These are phyloP conservation scores for Lordiphosa clarofinis DNA, from an alignment of 1,140 invertebrate genomes.

Conservation along the genomic window DNA sequence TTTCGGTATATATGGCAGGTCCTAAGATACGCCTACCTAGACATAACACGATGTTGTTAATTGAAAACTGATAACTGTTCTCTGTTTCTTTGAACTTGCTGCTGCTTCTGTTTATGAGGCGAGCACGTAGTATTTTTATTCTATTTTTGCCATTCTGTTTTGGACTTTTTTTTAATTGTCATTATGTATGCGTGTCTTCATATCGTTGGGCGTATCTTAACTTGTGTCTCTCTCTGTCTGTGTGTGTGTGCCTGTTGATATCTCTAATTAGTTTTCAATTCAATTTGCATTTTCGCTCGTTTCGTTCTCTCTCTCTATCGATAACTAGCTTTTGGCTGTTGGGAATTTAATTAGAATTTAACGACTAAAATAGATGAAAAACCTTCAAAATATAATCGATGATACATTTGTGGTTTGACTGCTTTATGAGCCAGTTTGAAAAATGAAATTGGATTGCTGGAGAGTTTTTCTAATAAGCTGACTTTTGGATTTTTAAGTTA, in stretches of 20 bases:
- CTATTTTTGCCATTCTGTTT: constrained; percentile 27
- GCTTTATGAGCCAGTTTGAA: too few species aligned
- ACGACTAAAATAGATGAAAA: constrained; percentile 27
- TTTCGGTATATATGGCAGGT: constrained; percentile 25
- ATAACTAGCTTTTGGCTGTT: constrained; percentile 11
- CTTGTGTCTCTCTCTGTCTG: constrained; percentile 15
- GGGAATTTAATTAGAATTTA: constrained; percentile 55
- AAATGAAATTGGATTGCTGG: neutral
- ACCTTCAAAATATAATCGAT: too few species aligned
- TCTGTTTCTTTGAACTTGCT: constrained; percentile 36
- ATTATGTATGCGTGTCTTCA: constrained; percentile 65
- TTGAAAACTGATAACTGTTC: constrained; percentile 73
- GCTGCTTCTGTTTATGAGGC: constrained; percentile 51
- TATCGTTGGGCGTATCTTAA: constrained; percentile 49
- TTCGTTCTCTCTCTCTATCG: constrained; percentile 3
- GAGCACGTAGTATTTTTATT: constrained; percentile 24
- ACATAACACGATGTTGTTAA: constrained; percentile 74
- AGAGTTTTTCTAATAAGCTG: constrained; percentile 27
- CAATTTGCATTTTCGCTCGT: constrained; percentile 63
- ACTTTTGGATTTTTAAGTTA: too few species aligned
- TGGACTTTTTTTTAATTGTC: constrained; percentile 60
- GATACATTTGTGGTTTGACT: too few species aligned
- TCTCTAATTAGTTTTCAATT: constrained; percentile 75
- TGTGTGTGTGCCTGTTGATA: constrained; percentile 40
- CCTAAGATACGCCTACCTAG: constrained; percentile 41